Evolutionary conservation across 2,797 vertebrate species (phyloP).

Genomic region (Pipistrellus kuhlii): DNA sequence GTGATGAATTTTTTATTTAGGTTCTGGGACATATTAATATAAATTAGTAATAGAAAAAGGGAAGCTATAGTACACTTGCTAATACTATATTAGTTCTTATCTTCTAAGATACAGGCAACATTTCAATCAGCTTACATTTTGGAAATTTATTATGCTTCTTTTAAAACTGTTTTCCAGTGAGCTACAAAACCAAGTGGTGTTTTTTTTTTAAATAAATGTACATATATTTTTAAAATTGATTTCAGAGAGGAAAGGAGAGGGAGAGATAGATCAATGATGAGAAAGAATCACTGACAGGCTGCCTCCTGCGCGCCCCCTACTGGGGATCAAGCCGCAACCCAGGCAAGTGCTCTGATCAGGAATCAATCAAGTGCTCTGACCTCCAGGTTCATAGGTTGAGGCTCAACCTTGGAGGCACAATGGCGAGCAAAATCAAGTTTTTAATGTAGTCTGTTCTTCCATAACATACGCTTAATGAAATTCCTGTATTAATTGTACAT

Average conservation of each 20-base stretch:
- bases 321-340: too few species aligned
- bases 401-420: too few species aligned
- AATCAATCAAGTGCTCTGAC: too few species aligned
- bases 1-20: slow-evolving; percentile 26
- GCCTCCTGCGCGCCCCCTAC: too few species aligned
- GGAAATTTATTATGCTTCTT: slow-evolving; percentile 50
- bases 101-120: slow-evolving; percentile 41
- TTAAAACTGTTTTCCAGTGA: slow-evolving; percentile 47
- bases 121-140: slow-evolving; percentile 46
- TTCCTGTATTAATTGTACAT: slow-evolving; percentile 40
- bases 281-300: too few species aligned
- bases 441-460: background rate
- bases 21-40: slow-evolving; percentile 7
- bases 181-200: slow-evolving; percentile 40
- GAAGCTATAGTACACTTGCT: slow-evolving; percentile 33
- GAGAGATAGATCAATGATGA: too few species aligned
- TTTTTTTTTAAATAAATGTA: background rate
- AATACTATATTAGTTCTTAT: slow-evolving; percentile 11
- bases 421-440: slow-evolving; percentile 36
- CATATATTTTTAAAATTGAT: too few species aligned
- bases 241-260: too few species aligned
- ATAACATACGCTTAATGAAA: slow-evolving; percentile 23
- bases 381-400: too few species aligned
- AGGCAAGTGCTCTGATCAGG: too few species aligned
- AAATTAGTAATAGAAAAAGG: slow-evolving; percentile 33